phyloP scores from a whole-genome alignment of 2,888 invertebrate genomes.

The Polietes domitor region DNA sequence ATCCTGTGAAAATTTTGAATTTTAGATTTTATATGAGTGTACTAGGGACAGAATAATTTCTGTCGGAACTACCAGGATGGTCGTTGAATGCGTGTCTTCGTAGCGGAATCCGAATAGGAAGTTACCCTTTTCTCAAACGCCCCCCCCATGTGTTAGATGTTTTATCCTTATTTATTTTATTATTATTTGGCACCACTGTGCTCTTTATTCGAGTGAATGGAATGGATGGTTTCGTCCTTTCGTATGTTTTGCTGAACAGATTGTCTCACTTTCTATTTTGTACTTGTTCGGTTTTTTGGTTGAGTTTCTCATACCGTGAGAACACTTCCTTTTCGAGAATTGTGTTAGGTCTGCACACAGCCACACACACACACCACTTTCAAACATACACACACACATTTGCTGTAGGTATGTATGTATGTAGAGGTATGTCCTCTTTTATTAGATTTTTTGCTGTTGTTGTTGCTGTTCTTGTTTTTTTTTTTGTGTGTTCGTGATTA shows the following conservation, averaged over 20 bases:
- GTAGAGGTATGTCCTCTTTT: conserved; percentile 15
- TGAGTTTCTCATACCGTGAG: conserved; percentile 34
- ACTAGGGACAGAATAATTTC: too few species aligned
- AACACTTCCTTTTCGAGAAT: conserved; percentile 37
- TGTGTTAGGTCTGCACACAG: conserved; percentile 54
- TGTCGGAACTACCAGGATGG: too few species aligned
- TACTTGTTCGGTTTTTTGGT: conserved; percentile 15
- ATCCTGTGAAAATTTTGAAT: too few species aligned
- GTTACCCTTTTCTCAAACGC: too few species aligned
- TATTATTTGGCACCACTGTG: conserved; percentile 4
- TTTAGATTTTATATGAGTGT: too few species aligned
- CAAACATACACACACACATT: not conserved
- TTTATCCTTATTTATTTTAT: conserved; percentile 34
- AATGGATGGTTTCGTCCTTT: conserved; percentile 6
- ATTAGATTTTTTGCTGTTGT: not conserved
- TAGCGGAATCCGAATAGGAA: too few species aligned
- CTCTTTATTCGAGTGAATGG: conserved; percentile 2
- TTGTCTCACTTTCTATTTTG: conserved; percentile 66
- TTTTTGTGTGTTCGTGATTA: not conserved
- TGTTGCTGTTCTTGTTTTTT: not conserved
- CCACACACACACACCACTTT: not conserved
- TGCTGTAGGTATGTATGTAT: conserved; percentile 1
- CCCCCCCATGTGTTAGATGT: too few species aligned
- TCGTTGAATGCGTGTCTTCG: too few species aligned
- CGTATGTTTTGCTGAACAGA: conserved; percentile 53